Evolutionary conservation across 2,797 vertebrate genomes (phyloP).

Genomic region (Iguana delicatissima): DNA sequence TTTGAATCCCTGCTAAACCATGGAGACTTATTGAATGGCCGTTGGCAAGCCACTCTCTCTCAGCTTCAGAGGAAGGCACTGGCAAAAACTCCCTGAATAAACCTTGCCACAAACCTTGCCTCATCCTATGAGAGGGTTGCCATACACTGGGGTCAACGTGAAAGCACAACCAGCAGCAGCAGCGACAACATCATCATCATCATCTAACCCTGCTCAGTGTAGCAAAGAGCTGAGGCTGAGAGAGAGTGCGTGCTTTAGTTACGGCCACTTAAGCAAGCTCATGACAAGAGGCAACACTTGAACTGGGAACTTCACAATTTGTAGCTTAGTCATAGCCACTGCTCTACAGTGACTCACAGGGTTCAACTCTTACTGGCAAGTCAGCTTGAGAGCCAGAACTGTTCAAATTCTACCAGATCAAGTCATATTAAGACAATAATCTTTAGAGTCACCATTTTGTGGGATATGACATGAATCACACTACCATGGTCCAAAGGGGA

Average conservation of each 20-base stretch:
- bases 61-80: no score
- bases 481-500: no score
- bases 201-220: not conserved
- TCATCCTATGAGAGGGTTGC: no score
- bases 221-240: not conserved
- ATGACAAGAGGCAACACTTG: not conserved
- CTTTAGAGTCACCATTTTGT: not conserved
- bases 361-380: not conserved
- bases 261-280: not conserved
- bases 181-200: no score
- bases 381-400: not conserved
- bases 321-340: not conserved
- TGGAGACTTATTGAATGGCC: no score
- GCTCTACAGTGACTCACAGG: not conserved
- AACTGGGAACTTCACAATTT: not conserved
- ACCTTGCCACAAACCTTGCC: no score
- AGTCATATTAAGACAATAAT: not conserved
- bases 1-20: no score
- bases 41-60: no score
- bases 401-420: not conserved
- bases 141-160: no score
- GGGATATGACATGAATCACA: not conserved
- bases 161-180: no score
- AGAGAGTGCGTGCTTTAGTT: not conserved
- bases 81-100: no score